Conservation (phyloP, 2,797 vertebrate genomes). For the Urosaurus nigricauda region DNA sequence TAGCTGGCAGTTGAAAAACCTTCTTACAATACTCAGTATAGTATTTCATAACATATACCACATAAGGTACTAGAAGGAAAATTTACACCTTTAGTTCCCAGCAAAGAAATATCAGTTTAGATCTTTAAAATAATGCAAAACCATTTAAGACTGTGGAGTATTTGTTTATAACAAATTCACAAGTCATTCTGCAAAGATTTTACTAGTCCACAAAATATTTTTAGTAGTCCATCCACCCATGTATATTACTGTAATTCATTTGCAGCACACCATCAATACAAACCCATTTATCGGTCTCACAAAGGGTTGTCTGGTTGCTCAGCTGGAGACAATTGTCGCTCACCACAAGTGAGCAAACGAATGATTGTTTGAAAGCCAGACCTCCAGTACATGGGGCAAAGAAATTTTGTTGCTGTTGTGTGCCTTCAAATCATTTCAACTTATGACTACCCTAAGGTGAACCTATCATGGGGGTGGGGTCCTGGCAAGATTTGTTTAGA, state of each 20-base stretch:
- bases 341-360: background rate
- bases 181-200: background rate
- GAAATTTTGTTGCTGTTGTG: no score
- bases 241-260: background rate
- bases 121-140: background rate
- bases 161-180: background rate
- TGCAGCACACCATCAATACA: background rate
- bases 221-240: background rate
- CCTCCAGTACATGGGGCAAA: background rate
- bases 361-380: background rate
- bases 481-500: no score
- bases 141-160: background rate
- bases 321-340: background rate
- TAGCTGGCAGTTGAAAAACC: background rate
- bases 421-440: no score
- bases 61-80: background rate
- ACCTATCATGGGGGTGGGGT: no score
- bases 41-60: background rate
- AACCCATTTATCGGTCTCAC: background rate
- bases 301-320: background rate
- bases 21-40: background rate
- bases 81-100: background rate
- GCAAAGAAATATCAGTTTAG: background rate
- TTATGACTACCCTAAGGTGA: no score
- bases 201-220: background rate